Percentiles rank a stretch among this genome's conserved stretches.
These are phyloP conservation scores for Cynaeus angustus DNA, from an alignment of 2,888 invertebrate genomes.

Conservation along the genomic window DNA sequence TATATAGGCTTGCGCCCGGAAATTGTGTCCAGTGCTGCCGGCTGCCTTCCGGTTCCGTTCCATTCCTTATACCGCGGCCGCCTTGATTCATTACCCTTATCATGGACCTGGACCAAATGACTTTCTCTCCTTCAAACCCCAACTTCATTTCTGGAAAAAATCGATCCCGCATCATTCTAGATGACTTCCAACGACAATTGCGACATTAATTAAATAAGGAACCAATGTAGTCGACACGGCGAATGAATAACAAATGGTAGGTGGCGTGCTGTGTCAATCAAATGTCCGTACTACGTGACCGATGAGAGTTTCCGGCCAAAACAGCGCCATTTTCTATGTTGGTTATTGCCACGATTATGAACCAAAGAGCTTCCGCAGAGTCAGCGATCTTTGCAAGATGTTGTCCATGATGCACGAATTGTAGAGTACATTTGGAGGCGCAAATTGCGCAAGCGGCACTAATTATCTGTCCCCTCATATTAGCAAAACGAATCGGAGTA, in stretches of 20 bases:
- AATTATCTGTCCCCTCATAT: constrained; percentile 39
- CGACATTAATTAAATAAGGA: constrained; percentile 55
- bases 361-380: constrained; percentile 48
- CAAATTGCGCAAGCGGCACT: constrained; percentile 39
- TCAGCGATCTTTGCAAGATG: constrained; percentile 49
- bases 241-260: constrained; percentile 58
- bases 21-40: constrained; percentile 71
- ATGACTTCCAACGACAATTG: constrained; percentile 35
- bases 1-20: constrained; percentile 69
- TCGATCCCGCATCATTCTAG: constrained; percentile 36
- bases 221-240: constrained; percentile 53
- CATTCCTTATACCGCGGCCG: constrained; percentile 64
- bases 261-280: constrained; percentile 56
- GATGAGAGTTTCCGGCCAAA: constrained; percentile 54
- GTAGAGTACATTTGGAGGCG: constrained; percentile 1
- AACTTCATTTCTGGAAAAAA: constrained; percentile 32
- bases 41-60: constrained; percentile 70
- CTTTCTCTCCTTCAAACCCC: constrained; percentile 52
- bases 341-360: constrained; percentile 55
- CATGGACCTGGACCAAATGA: constrained; percentile 61
- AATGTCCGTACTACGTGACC: constrained; percentile 54
- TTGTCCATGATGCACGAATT: constrained; percentile 21
- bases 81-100: constrained; percentile 66
- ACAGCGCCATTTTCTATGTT: constrained; percentile 49
- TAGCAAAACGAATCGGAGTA: constrained; percentile 3